Percentiles rank a stretch among this genome's conserved stretches.
phyloP scores from a whole-genome alignment of 1,140 invertebrate species.

The Lasioglossum baleicum region DNA sequence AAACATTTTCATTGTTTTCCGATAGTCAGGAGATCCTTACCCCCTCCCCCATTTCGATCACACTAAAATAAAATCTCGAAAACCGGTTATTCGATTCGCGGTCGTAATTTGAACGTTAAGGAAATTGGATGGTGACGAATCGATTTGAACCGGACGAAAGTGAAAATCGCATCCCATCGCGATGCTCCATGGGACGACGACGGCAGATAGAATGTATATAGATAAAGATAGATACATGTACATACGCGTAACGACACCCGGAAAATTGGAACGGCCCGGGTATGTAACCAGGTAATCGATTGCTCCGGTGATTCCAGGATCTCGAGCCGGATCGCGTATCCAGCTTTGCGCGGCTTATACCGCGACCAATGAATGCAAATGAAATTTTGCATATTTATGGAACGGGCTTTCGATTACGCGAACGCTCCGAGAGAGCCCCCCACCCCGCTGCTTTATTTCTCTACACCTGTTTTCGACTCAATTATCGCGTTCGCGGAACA shows the following conservation, averaged over 20 bases:
- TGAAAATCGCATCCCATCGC: not conserved
- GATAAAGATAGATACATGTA: no score
- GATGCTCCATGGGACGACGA: not conserved
- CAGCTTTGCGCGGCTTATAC: not conserved
- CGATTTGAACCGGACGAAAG: not conserved
- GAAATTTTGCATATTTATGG: conserved; percentile 2
- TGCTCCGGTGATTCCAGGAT: conserved; percentile 1
- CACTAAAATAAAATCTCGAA: no score
- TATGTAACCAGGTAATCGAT: conserved; percentile 3
- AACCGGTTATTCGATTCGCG: not conserved
- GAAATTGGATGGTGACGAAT: not conserved
- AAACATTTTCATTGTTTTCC: no score
- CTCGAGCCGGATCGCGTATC: not conserved
- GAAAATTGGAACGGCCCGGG: not conserved
- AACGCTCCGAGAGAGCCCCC: not conserved
- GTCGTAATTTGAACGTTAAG: not conserved
- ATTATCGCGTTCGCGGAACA: not conserved
- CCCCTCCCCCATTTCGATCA: no score
- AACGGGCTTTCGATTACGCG: not conserved
- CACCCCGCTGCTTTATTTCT: not conserved
- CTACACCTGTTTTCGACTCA: not conserved
- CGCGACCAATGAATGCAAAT: not conserved
- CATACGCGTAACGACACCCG: not conserved
- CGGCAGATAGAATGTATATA: no score
- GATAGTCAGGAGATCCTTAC: no score